Conservation (phyloP, 2,888 invertebrate genomes). For the Eutolmus rufibarbis region DNA sequence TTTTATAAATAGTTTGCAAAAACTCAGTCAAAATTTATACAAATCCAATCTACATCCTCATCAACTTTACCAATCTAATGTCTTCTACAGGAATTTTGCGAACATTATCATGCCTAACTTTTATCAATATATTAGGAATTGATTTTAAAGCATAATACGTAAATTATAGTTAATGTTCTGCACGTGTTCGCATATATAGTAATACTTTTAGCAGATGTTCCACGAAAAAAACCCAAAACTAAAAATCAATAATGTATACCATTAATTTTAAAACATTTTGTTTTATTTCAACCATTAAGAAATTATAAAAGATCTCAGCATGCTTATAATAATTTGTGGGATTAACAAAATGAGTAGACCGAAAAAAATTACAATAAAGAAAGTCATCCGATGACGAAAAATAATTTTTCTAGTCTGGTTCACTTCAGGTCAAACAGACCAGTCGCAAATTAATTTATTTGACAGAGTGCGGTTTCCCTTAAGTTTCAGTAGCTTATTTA, state of each 20-base stretch:
- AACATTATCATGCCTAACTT: no score
- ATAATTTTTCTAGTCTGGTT: background rate
- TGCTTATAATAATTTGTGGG: background rate
- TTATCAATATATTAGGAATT: no score
- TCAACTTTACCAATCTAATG: no score
- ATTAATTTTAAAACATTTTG: background rate
- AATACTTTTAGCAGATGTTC: background rate
- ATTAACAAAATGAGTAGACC: background rate
- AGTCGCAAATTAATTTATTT: background rate
- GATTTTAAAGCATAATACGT: background rate
- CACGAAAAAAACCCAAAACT: background rate
- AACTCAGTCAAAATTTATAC: no score
- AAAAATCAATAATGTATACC: background rate
- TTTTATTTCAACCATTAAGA: background rate
- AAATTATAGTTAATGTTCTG: background rate
- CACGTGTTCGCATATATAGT: background rate
- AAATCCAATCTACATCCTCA: no score
- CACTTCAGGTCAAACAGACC: background rate
- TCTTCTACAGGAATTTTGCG: no score
- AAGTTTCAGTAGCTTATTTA: background rate
- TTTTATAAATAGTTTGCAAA: no score
- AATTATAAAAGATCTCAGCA: background rate
- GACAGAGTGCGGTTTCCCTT: background rate
- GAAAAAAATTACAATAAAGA: background rate
- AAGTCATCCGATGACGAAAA: background rate